Conservation (phyloP, 2,113 vertebrate species). For the Piliocolobus tephrosceles region DNA sequence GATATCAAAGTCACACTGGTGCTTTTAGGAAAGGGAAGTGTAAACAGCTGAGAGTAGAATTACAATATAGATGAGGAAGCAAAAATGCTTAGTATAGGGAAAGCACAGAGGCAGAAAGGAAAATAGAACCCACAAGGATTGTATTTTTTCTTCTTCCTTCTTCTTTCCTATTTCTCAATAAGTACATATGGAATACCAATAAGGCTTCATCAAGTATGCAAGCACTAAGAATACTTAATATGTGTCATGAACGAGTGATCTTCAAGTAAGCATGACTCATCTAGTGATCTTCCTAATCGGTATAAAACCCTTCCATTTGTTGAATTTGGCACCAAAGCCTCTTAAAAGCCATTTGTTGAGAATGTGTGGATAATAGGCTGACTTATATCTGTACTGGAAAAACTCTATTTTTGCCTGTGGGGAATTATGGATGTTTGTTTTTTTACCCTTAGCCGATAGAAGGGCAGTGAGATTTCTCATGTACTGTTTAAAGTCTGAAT, state of each 20-base stretch:
- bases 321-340: neutral
- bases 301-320: neutral
- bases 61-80: neutral
- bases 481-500: neutral
- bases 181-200: neutral
- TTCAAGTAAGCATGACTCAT: neutral
- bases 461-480: neutral
- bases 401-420: neutral
- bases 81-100: neutral
- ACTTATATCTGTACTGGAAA: neutral
- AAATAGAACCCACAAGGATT: neutral
- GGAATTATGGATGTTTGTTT: neutral
- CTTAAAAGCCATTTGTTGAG: neutral
- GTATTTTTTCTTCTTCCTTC: neutral
- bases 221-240: neutral
- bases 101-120: neutral
- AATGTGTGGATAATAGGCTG: neutral
- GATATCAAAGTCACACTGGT: neutral
- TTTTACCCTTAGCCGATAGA: neutral
- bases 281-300: neutral
- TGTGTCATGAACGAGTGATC: neutral
- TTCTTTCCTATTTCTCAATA: neutral
- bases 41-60: neutral
- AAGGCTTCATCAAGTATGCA: neutral
- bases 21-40: neutral